Base-by-base conservation (phyloP, 2,113 vertebrate species). In the Gallinago paraguaiae region DNA sequence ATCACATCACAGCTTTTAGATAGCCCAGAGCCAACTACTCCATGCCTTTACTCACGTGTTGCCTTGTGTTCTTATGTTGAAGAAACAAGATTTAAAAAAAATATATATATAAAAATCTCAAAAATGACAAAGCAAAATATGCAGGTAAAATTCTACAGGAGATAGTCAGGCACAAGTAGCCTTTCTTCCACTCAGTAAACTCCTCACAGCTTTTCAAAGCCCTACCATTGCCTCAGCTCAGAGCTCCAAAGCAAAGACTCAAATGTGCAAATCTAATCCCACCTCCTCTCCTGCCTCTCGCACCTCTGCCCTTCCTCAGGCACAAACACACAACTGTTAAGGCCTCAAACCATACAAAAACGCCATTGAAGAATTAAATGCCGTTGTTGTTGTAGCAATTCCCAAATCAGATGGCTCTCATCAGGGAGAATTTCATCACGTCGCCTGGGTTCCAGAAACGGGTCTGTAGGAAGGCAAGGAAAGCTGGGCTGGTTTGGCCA, bases 311-410 rank as follows among this genome's bases (percentile, higher is more conserved):
- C 0, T 27, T 48, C 70, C 39, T 51, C 41, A 17, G 2, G 0
- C 13, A 1, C 53, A 33, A 17, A 43, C 3, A 10, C 1, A 13
- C 18, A 64, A 56, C 46, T 2, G 0, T 35, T 11, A 31, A 59
- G 17, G 15, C 59, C 65, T 61, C 20, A 35, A 50, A 45, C 2
- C 6, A 4, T 2, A 10, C 13, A 9, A 17, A 31, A 56, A 69
- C 4, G 4, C 25, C 53, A 65, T 10, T 6, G 8, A 51, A 35
- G 35, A 48, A 4, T 5, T 16, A n/a, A 33, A 69, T 9, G 11
- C 10, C 9, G 2, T 1, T 22, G 45, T 20, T 13, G 27, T 67
- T 43, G 27, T 22, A 53, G 45, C 6, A 48, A 63, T 41, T 57
- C 77, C 60, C 69, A 63, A 41, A 50, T 27, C 17, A 9, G 56